phyloP scores from a whole-genome alignment of 2,888 invertebrate species.

The Andricus quercusramuli region DNA sequence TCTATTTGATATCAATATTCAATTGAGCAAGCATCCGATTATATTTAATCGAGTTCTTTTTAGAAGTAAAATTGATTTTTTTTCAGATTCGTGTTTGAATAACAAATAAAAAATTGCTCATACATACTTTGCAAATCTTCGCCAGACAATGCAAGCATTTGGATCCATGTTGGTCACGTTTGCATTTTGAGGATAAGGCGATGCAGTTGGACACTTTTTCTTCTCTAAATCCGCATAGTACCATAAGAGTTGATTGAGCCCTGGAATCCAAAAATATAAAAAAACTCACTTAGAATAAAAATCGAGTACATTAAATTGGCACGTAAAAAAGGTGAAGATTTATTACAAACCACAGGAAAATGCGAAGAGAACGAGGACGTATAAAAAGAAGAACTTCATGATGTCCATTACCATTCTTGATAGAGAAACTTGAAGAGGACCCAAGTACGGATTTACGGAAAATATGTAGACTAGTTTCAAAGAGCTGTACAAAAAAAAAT shows the following conservation, averaged over 20 bases:
- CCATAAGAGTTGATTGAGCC: slow-evolving; percentile 91
- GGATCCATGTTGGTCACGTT: slow-evolving; percentile 80
- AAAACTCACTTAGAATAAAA: background rate
- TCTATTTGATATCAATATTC: background rate
- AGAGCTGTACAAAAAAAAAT: slow-evolving; percentile 83
- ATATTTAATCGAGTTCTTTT: background rate
- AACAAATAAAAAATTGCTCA: background rate
- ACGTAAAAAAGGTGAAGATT: background rate
- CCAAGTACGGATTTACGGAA: slow-evolving; percentile 97
- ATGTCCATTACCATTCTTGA: slow-evolving; percentile 97
- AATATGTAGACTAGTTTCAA: slow-evolving; percentile 98
- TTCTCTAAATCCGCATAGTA: slow-evolving; percentile 96
- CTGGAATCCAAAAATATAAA: slow-evolving; percentile 74
- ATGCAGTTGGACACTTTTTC: slow-evolving; percentile 85
- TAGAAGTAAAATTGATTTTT: background rate
- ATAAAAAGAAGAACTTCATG: slow-evolving; percentile 96
- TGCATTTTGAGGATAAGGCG: slow-evolving; percentile 66
- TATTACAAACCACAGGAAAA: slow-evolving; percentile 93
- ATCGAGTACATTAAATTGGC: background rate
- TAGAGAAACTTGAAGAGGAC: slow-evolving; percentile 96
- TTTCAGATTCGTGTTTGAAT: background rate
- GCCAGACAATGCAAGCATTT: slow-evolving; percentile 92
- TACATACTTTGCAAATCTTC: slow-evolving; percentile 91
- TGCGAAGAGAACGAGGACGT: slow-evolving; percentile 94
- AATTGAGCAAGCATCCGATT: background rate